Evolutionary conservation across 2,888 invertebrate genomes (phyloP).

Genomic region (Molanna angustata): DNA sequence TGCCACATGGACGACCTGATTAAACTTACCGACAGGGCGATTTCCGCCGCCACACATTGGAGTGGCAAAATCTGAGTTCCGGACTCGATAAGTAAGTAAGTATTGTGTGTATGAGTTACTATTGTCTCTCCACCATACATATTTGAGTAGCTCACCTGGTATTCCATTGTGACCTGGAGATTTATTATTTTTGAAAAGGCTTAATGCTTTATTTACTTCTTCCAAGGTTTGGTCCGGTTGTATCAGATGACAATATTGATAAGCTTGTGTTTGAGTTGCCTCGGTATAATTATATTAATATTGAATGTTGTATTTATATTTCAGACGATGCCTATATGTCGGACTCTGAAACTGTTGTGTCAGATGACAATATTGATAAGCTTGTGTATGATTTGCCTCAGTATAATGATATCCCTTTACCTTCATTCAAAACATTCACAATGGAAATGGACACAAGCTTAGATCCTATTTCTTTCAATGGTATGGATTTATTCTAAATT

Average conservation of each 20-base stretch:
- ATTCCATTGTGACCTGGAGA: neutral
- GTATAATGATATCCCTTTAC: neutral
- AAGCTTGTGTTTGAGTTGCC: conserved; percentile 10
- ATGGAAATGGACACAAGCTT: neutral
- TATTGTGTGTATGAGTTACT: too few species aligned
- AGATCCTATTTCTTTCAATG: neutral
- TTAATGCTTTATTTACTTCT: too few species aligned
- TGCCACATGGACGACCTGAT: too few species aligned
- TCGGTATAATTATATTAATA: neutral
- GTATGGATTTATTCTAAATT: neutral
- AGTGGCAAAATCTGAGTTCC: too few species aligned
- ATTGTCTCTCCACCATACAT: too few species aligned
- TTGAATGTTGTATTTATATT: neutral
- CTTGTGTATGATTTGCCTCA: conserved; percentile 6
- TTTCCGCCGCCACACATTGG: too few species aligned
- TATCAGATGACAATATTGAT: conserved; percentile 11
- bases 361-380: conserved; percentile 12
- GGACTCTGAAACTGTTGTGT: conserved; percentile 3
- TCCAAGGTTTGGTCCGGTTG: conserved; percentile 1
- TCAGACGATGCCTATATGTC: conserved; percentile 13
- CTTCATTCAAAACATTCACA: neutral
- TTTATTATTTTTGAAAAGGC: too few species aligned
- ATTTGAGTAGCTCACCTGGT: neutral
- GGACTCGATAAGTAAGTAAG: too few species aligned
- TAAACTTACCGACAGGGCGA: too few species aligned